Percentiles rank a stretch among this genome's conserved stretches.
These are phyloP conservation scores for Bombus turneri DNA, from an alignment of 1,140 invertebrate species.

Conservation along the genomic window DNA sequence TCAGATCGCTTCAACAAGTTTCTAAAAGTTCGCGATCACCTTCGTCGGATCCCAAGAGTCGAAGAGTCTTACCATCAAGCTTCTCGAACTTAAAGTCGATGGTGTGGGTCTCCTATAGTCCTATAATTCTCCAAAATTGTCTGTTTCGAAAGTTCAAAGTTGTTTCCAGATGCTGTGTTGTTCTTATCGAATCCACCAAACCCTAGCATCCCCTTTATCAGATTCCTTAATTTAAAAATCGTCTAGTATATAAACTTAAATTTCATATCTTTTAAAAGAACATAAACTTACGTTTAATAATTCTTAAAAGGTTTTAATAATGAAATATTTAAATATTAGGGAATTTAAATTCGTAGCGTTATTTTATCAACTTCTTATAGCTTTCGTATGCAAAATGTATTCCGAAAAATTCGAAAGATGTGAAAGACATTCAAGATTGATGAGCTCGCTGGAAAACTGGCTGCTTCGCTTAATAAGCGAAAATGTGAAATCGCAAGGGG, in stretches of 20 bases:
- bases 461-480: conserved; percentile 23
- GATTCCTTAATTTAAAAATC: background rate
- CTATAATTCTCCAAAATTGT: background rate
- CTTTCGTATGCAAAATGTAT: background rate
- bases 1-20: background rate
- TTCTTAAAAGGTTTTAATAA: background rate
- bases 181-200: background rate
- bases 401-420: background rate
- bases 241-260: background rate
- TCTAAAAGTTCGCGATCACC: background rate
- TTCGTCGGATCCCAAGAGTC: background rate
- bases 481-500: conserved; percentile 21
- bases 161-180: background rate
- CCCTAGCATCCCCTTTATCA: background rate
- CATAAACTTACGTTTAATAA: background rate
- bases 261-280: no score
- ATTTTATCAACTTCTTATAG: background rate
- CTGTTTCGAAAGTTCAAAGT: background rate
- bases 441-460: background rate
- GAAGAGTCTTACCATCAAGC: background rate
- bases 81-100: background rate
- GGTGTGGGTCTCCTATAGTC: background rate
- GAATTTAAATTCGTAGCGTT: background rate
- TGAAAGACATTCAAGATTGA: background rate
- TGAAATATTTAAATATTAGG: background rate